Conservation (phyloP, 2,797 vertebrate species). For the Oceanodroma leucorhoa region DNA sequence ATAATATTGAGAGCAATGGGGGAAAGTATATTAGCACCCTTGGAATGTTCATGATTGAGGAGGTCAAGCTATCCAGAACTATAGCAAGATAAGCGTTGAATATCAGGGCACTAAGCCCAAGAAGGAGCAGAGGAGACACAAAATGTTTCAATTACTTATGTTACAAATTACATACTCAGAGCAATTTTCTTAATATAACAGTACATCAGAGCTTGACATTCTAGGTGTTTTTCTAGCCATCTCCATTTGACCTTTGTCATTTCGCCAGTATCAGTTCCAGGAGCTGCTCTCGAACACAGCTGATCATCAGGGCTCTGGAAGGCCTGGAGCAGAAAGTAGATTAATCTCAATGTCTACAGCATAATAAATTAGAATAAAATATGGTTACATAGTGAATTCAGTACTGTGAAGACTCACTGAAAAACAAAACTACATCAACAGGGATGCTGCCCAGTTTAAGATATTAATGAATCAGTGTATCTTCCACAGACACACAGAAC, state of each 20-base stretch:
- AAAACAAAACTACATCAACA: not conserved
- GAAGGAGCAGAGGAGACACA: not conserved
- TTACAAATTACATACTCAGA: not conserved
- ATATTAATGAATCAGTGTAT: not conserved
- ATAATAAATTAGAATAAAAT: not conserved
- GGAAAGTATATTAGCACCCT: not conserved
- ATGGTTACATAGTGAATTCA: not conserved
- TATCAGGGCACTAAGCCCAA: not conserved
- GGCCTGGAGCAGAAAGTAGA: not conserved
- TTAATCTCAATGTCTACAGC: not conserved
- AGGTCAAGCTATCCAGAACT: not conserved
- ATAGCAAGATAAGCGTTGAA: not conserved
- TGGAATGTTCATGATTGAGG: not conserved
- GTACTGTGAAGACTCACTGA: not conserved
- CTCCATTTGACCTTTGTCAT: not conserved
- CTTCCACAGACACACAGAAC: not conserved
- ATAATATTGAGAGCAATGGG: not conserved
- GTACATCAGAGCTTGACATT: not conserved
- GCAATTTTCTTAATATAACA: not conserved
- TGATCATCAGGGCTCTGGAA: not conserved
- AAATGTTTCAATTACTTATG: not conserved
- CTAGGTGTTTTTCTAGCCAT: not conserved
- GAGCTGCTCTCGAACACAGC: not conserved
- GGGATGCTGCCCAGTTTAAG: not conserved
- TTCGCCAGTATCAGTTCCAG: not conserved